These are phyloP conservation scores for Bolinopsis microptera DNA, from an alignment of 37 sponge, comb jelly and placozoan species.

Conservation along the genomic window DNA sequence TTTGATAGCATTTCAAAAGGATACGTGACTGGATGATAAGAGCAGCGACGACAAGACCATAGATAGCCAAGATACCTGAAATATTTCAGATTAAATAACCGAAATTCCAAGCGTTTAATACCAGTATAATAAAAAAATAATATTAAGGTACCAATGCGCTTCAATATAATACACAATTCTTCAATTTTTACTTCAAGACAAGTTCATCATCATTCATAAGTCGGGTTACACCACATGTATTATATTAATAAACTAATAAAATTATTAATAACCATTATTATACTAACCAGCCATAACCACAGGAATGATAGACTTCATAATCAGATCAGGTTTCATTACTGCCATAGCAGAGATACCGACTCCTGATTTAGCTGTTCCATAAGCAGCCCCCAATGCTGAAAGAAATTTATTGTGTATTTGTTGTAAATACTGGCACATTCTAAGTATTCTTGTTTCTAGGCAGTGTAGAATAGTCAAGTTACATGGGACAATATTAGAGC, in stretches of 20 bases:
- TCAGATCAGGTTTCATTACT: slow-evolving; percentile 99
- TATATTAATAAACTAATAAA: not conserved
- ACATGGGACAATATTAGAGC: too few species aligned
- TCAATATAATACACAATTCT: too few species aligned
- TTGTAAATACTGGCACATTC: too few species aligned
- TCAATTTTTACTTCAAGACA: too few species aligned
- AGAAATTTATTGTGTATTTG: not conserved
- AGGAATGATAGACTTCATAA: slow-evolving; percentile 99
- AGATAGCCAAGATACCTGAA: slow-evolving; percentile 97
- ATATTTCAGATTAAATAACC: too few species aligned
- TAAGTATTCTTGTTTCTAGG: too few species aligned
- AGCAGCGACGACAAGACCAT: slow-evolving; percentile 97
- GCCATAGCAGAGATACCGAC: slow-evolving; percentile 99
- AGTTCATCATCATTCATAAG: too few species aligned
- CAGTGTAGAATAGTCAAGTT: too few species aligned
- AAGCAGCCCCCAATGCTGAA: slow-evolving; percentile 95
- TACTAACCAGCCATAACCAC: slow-evolving; percentile 90
- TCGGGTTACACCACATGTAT: too few species aligned
- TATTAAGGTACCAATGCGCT: too few species aligned
- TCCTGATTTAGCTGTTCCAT: slow-evolving; percentile 98
- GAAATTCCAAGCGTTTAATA: too few species aligned
- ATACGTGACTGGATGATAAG: slow-evolving; percentile 87
- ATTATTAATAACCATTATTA: not conserved
- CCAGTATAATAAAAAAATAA: too few species aligned
- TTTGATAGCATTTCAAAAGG: slow-evolving; percentile 45